Percentiles rank a stretch among this genome's conserved stretches.
These are phyloP conservation scores for Carlito syrichta DNA, from an alignment of 2,113 vertebrate genomes.

Conservation along the genomic window DNA sequence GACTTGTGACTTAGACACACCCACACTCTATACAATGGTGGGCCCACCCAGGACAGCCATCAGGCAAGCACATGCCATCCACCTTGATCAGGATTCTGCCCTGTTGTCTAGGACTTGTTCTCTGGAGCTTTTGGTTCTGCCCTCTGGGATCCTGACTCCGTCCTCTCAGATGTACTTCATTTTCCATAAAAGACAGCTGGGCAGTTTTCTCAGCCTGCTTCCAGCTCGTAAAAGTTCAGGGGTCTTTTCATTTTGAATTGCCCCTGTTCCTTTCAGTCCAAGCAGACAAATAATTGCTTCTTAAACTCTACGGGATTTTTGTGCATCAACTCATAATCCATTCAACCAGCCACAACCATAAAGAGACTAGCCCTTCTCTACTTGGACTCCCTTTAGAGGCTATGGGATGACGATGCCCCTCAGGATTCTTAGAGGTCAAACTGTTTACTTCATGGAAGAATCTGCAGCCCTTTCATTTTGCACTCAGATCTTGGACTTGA, in stretches of 20 bases:
- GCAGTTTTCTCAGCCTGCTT: neutral
- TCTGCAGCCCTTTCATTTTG: neutral
- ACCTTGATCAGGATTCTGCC: neutral
- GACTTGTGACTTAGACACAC: neutral
- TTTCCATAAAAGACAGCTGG: neutral
- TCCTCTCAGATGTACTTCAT: neutral
- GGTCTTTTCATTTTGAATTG: neutral
- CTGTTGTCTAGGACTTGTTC: neutral
- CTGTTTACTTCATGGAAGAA: too few species aligned
- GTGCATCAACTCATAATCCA: neutral
- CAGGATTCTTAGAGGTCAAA: neutral
- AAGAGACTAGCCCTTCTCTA: neutral
- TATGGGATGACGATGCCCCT: neutral
- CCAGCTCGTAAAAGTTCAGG: neutral
- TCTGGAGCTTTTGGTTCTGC: too few species aligned
- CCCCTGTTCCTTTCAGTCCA: neutral
- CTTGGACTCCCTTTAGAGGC: neutral
- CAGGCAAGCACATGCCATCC: too few species aligned
- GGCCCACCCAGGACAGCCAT: neutral
- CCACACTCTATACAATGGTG: neutral
- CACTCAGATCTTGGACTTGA: neutral
- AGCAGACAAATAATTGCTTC: neutral
- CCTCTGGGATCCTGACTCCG: neutral
- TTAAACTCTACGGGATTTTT: neutral
- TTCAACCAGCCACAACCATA: neutral